These are phyloP conservation scores for Caranx ignobilis DNA, from an alignment of 2,113 vertebrate species.

Conservation along the genomic window DNA sequence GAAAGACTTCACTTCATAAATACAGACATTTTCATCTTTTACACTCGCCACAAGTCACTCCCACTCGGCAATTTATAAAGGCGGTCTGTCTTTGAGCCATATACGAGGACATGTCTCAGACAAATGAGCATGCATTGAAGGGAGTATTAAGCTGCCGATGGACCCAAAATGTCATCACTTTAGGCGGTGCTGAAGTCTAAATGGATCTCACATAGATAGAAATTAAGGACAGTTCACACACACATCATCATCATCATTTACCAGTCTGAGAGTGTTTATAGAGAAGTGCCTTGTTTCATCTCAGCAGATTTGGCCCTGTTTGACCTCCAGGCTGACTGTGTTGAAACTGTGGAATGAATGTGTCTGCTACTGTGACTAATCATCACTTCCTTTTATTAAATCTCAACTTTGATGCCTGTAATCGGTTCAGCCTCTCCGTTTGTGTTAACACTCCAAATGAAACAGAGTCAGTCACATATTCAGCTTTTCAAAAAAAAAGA, in stretches of 20 bases:
- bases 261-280: constrained; percentile 31
- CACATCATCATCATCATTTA: constrained; percentile 42
- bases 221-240: constrained; percentile 24
- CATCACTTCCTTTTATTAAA: constrained; percentile 64
- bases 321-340: constrained; percentile 51
- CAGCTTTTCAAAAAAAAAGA: constrained; percentile 21
- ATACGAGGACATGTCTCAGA: not conserved
- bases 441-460: constrained; percentile 39
- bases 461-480: constrained; percentile 16
- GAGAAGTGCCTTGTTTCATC: constrained; percentile 58
- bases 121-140: constrained; percentile 9
- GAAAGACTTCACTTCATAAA: not conserved
- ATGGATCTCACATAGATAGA: constrained; percentile 31
- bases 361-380: constrained; percentile 66
- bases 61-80: not conserved
- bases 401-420: constrained; percentile 57
- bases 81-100: constrained; percentile 5
- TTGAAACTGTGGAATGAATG: constrained; percentile 58
- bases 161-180: constrained; percentile 35
- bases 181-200: constrained; percentile 9
- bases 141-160: constrained; percentile 20
- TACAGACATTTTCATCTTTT: not conserved
- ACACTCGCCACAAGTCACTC: not conserved
- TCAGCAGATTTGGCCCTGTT: constrained; percentile 48
- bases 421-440: constrained; percentile 43